These are phyloP conservation scores for Coenonympha arcania DNA, from an alignment of 2,888 invertebrate species.

Conservation along the genomic window DNA sequence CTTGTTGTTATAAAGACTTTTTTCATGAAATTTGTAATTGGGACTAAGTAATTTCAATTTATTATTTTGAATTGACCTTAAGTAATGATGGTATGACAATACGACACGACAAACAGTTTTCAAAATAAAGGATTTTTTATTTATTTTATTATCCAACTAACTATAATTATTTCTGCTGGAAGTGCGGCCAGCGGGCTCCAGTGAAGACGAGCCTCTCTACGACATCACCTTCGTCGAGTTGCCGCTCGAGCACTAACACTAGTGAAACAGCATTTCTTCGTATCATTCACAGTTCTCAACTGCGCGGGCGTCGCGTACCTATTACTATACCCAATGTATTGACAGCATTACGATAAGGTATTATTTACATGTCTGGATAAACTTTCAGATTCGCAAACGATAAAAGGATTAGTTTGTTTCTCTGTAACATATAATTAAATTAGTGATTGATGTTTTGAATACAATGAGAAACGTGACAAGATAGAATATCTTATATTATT, in stretches of 20 bases:
- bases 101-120: no score
- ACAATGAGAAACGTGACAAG: no score
- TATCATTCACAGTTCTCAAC: slow-evolving; percentile 12
- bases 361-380: slow-evolving; percentile 6
- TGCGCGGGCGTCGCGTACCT: slow-evolving; percentile 7
- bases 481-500: no score
- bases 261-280: slow-evolving; percentile 16
- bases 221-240: slow-evolving; percentile 90
- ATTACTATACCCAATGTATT: background rate
- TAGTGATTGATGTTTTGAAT: background rate
- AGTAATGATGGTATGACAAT: no score
- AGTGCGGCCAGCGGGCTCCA: slow-evolving; percentile 81
- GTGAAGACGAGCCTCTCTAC: slow-evolving; percentile 82
- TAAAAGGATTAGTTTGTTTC: background rate
- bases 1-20: no score
- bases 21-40: no score
- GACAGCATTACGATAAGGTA: background rate
- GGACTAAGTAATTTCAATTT: no score
- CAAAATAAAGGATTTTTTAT: no score
- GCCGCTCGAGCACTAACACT: slow-evolving; percentile 66
- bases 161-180: slow-evolving; percentile 95
- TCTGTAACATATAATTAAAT: background rate
- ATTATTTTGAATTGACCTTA: no score
- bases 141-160: no score
- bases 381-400: background rate